Base-by-base conservation (phyloP, 2,888 invertebrate genomes). In the Eugnorisma glareosa region DNA sequence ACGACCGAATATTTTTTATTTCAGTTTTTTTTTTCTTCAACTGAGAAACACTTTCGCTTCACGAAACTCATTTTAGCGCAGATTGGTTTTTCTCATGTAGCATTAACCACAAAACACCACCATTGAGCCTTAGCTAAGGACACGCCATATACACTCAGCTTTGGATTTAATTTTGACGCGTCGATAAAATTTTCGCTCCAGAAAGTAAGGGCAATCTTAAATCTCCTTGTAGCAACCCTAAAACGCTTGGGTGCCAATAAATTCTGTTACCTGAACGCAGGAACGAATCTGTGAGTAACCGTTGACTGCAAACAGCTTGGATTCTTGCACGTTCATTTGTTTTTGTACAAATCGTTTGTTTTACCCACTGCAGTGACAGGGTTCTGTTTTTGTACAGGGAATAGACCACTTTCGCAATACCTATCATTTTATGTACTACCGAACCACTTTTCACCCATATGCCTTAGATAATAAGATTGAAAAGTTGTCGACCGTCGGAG, bases 301-400 rank as follows among this genome's bases (percentile, higher is more conserved):
- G 82, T 79, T 72, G 64, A 82, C 79, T 79, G 63, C 83, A 74
- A 74, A 73, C 71, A 68, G 73, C 61, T 77, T 69, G 31, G 67
- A 80, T 73, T 71, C 45, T 74, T n/a, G 61, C 72, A 72, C 72
- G 45, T 82, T 67, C 72, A 71, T 64, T 78, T 66, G n/a, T 79
- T 79, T 77, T 73, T n/a, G 43, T 71, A 51, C 35, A 69, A 75
- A 75, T 57, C 48, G 45, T 80, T 78, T 79, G 63, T 71, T 76
- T 64, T 51, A 11, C 31, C 61, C 24, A 37, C 57, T 71, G 70
- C 69, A 79, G 18, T 35, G 51, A 13, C 37, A 45, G 35, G 13
- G 18, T 68, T 51, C 48, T 35, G 70, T 75, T 77, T 81, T 74
- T 72, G 37, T 72, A 43, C 45, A 67, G 57, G 64, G 73, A 77